Evolutionary conservation across 2,797 vertebrate genomes (phyloP), one percentile per base, ranked within the genome.

Genomic region (Phrynocephalus forsythii): DNA sequence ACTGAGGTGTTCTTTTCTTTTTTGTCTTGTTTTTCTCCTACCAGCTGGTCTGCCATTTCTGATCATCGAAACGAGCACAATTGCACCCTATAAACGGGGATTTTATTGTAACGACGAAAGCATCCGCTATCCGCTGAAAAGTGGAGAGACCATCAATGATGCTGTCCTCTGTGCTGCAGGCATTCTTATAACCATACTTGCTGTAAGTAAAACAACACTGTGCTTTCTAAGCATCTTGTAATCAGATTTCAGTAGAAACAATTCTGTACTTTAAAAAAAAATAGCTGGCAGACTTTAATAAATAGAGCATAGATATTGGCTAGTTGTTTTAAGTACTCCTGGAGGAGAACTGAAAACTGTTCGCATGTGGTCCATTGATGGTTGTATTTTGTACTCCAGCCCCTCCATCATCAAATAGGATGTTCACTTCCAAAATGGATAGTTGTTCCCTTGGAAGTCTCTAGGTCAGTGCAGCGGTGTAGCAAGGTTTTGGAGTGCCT

Each of bases 71-170:
- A 98, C 98, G 82, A 99, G 98, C 98, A 98, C 97, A 97, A 98
- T 99, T 96, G 97, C 98, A 92, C 98, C 99, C 88, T 99, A 99
- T 96, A 97, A 96, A 89, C 97, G 99, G 90, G 99, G 99, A 92
- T 99, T 99, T 98, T 99, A 99, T 97, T 99, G 99, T 94, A 97
- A 96, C 6, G 99, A 99, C 1, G 98, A 99, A 95, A 99, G 98
- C 97, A 99, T 99, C 97, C 97, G 97, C 97, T 99, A 98, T 96
- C 98, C 98, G 2, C 95, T 96, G 97, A 99, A 99, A 97, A 97
- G 97, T 1, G 97, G 98, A 90, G 99, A 99, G 94, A 99, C 99
- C 68, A 99, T 99, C 96, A 99, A 98, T 1, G 98, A 99, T 1
- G 98, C 98, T 22, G 97, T 99, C 95, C 98, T 99, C 92, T 98